phyloP scores from a whole-genome alignment of 2,113 vertebrate genomes.

The Calonectris borealis region DNA sequence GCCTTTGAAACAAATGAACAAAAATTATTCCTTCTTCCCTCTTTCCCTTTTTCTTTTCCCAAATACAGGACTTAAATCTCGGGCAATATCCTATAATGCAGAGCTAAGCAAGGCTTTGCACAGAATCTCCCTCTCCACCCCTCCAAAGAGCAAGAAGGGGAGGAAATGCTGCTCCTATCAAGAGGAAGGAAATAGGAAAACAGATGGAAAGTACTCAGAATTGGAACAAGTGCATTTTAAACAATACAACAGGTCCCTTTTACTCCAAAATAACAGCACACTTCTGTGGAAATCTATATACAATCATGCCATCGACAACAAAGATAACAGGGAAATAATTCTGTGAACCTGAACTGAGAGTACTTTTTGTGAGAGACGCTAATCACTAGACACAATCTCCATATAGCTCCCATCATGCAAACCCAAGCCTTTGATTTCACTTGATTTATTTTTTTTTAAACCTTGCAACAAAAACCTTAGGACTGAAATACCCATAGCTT shows the following conservation, averaged over 20 bases:
- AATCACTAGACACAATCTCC: neutral
- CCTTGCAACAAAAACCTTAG: slow-evolving; percentile 4
- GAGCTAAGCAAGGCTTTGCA: neutral
- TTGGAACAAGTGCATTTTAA: slow-evolving; percentile 63
- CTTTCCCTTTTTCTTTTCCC: neutral
- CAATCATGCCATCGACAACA: slow-evolving; percentile 78
- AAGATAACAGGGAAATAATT: slow-evolving; percentile 83
- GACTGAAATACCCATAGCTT: neutral
- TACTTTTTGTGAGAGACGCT: neutral
- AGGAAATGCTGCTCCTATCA: slow-evolving; percentile 67
- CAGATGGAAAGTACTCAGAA: slow-evolving; percentile 80
- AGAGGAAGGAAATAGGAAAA: slow-evolving; percentile 86
- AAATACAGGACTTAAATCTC: neutral
- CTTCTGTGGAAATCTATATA: slow-evolving; percentile 68
- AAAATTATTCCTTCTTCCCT: neutral
- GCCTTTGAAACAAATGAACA: neutral
- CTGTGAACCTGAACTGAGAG: slow-evolving; percentile 76
- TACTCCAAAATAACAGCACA: slow-evolving; percentile 59
- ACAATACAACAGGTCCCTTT: slow-evolving; percentile 80
- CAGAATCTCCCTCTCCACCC: neutral
- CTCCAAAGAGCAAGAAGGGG: neutral
- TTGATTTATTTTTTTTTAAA: neutral
- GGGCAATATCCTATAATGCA: rapidly evolving
- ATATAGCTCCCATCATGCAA: neutral
- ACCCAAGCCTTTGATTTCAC: neutral